A percentile compares a stretch with the other conserved stretches of the same genome.
phyloP scores from a whole-genome alignment of 2,888 invertebrate genomes.

The Drosophila subquinaria region DNA sequence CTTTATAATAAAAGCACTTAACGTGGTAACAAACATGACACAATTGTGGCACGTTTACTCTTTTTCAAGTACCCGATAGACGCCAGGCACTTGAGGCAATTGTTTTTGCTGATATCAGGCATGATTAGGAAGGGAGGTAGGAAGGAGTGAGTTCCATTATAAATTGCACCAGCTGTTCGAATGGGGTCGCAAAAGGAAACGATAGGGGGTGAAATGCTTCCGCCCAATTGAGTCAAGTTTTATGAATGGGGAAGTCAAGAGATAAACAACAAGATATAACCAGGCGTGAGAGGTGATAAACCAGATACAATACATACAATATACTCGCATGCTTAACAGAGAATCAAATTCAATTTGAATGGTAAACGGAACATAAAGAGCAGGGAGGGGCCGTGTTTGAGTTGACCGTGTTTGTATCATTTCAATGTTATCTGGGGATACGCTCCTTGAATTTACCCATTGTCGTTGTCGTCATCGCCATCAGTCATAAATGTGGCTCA shows the following conservation, averaged over 20 bases:
- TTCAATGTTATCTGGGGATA: conserved; percentile 19
- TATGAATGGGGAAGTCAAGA: neutral
- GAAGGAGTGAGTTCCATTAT: neutral
- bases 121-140: neutral
- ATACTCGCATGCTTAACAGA: conserved; percentile 20
- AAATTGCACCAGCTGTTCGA: conserved; percentile 24
- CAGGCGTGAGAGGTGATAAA: conserved; percentile 28
- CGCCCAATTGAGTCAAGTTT: conserved; percentile 4
- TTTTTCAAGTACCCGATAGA: conserved; percentile 24
- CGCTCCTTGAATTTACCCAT: conserved; percentile 30
- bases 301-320: conserved; percentile 71
- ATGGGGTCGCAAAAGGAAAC: neutral
- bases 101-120: conserved; percentile 1
- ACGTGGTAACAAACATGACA: conserved; percentile 18
- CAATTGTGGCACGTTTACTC: conserved; percentile 18
- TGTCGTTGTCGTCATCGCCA: conserved; percentile 23
- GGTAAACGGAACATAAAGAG: neutral
- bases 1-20: conserved; percentile 24
- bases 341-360: conserved; percentile 22
- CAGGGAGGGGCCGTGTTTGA: conserved; percentile 3
- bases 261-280: conserved; percentile 2
- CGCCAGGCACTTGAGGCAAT: conserved; percentile 24
- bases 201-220: conserved; percentile 7
- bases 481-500: conserved; percentile 41
- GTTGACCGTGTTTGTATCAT: conserved; percentile 20